A percentile compares a stretch with the other conserved stretches of the same genome.
Evolutionary conservation across 2,113 vertebrate species (phyloP).

Genomic region (Paralichthys olivaceus): DNA sequence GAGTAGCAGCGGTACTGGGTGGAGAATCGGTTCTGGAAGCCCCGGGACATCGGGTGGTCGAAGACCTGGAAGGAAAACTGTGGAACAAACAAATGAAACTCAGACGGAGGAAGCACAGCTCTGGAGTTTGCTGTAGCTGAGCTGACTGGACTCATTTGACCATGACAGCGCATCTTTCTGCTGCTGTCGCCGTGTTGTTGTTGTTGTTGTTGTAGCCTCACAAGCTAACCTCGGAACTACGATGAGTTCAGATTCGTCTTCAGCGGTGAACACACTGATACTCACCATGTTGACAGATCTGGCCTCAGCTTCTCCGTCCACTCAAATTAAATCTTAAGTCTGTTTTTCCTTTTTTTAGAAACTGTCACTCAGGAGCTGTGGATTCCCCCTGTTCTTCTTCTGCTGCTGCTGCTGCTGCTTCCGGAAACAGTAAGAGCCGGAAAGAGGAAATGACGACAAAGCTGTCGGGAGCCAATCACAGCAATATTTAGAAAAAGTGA

Average conservation of each 20-base stretch:
- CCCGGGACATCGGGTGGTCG: slow-evolving; percentile 93
- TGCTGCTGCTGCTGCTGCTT: slow-evolving; percentile 59
- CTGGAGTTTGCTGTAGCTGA: background rate
- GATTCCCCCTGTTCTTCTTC: slow-evolving; percentile 44
- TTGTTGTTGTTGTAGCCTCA: slow-evolving; percentile 50
- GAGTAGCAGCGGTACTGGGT: slow-evolving; percentile 99
- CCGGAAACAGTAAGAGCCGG: slow-evolving; percentile 52
- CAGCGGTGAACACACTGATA: rapidly evolving
- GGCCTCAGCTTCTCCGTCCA: background rate
- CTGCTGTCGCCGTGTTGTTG: slow-evolving; percentile 7
- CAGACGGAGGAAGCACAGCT: background rate
- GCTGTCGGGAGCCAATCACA: slow-evolving; percentile 13
- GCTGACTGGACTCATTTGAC: background rate
- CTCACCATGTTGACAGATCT: slow-evolving; percentile 67
- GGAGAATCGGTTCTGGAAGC: slow-evolving; percentile 97
- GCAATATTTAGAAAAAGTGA: background rate
- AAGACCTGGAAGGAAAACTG: slow-evolving; percentile 98
- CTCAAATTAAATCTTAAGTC: background rate
- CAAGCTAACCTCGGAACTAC: slow-evolving; percentile 11
- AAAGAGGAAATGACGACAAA: slow-evolving; percentile 49
- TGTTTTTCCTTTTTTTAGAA: slow-evolving; percentile 2
- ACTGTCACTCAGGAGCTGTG: background rate
- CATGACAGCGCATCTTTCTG: slow-evolving; percentile 73
- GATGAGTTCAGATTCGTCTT: background rate
- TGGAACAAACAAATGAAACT: background rate